Percentiles rank a stretch among this genome's conserved stretches.
These are phyloP conservation scores for Phorcus lineatus DNA, from an alignment of 2,888 invertebrate genomes.

Conservation along the genomic window DNA sequence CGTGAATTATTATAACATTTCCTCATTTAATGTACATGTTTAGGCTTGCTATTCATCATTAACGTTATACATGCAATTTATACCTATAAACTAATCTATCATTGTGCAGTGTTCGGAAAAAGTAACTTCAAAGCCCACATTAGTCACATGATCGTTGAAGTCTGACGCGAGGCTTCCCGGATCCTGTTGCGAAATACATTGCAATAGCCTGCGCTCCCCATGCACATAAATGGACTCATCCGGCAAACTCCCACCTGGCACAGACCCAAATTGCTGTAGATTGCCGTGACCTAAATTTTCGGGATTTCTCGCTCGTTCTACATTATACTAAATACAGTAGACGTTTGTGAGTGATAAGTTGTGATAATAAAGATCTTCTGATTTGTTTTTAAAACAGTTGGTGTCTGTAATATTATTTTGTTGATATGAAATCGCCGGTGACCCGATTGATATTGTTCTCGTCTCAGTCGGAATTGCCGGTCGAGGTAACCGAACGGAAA, in stretches of 20 bases:
- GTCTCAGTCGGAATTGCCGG: background rate
- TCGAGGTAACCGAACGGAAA: background rate
- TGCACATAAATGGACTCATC: background rate
- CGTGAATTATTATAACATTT: no score
- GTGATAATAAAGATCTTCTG: no score
- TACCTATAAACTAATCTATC: no score
- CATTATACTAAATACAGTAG: no score
- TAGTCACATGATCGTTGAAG: background rate
- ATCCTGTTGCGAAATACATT: constrained; percentile 1
- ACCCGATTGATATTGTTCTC: background rate
- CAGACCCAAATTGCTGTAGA: constrained; percentile 14
- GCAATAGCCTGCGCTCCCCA: background rate
- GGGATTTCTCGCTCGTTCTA: background rate
- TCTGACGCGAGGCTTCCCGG: background rate
- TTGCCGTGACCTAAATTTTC: constrained; percentile 24
- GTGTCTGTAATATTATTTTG: no score
- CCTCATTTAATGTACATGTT: no score
- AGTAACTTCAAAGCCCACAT: no score
- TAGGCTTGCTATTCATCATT: no score
- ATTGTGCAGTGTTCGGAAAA: no score
- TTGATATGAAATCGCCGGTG: background rate
- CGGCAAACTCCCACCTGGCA: constrained; percentile 22
- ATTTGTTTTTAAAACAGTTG: no score
- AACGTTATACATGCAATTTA: no score
- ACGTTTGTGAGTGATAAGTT: no score